Evolutionary conservation across 1,140 invertebrate genomes (phyloP).

Genomic region (Monomorium pharaonis): DNA sequence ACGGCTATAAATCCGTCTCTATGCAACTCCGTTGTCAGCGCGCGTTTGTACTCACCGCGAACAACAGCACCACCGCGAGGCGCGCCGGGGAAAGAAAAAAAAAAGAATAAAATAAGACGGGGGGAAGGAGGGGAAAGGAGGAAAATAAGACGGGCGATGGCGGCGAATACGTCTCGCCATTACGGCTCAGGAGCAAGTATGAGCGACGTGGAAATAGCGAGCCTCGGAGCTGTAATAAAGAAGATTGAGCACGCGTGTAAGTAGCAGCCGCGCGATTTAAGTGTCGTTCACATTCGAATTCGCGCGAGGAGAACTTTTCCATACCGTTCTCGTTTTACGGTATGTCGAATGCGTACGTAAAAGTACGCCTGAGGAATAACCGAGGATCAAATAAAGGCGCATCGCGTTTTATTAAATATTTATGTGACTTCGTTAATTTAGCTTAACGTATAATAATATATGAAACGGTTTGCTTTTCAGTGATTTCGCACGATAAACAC

Average conservation of each 20-base stretch:
- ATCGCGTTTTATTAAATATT: neutral
- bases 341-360: neutral
- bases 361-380: neutral
- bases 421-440: neutral
- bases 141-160: conserved; percentile 48
- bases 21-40: conserved; percentile 12
- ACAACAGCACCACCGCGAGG: conserved; percentile 23
- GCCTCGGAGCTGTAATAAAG: conserved; percentile 45
- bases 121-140: too few relatives aligned
- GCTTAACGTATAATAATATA: neutral
- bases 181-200: conserved; percentile 44
- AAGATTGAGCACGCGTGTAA: conserved; percentile 50
- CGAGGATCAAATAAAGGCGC: neutral
- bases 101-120: conserved; percentile 21
- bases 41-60: conserved; percentile 25
- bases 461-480: neutral
- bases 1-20: conserved; percentile 39
- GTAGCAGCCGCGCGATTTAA: conserved; percentile 27
- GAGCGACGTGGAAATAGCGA: conserved; percentile 54
- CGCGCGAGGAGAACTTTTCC: neutral
- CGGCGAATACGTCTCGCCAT: conserved; percentile 48
- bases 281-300: conserved; percentile 31
- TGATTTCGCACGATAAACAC: neutral
- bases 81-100: too few relatives aligned
- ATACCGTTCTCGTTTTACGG: neutral